A percentile compares a stretch with the other conserved stretches of the same genome.
Conservation (phyloP, 2,113 vertebrate genomes). For the Gymnobelideus leadbeateri region DNA sequence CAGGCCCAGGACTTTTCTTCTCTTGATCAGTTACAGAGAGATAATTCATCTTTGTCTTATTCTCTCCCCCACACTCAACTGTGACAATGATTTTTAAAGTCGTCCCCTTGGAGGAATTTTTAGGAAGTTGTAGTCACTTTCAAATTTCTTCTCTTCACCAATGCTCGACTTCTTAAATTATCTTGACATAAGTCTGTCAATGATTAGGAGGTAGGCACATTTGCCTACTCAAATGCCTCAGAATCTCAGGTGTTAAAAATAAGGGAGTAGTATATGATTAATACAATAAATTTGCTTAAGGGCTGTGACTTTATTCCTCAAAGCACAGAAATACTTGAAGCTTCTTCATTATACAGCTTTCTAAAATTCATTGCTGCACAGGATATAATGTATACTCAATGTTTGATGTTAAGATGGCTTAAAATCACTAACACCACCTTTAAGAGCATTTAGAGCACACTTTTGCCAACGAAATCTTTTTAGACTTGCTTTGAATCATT, state of each 20-base stretch:
- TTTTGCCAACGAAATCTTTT: conserved; percentile 2
- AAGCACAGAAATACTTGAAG: background rate
- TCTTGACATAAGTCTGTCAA: background rate
- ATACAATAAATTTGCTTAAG: background rate
- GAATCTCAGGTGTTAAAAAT: background rate
- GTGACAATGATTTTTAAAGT: background rate
- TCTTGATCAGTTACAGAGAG: background rate
- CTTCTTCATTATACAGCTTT: background rate
- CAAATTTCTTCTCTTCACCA: background rate
- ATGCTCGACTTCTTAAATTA: conserved; percentile 9
- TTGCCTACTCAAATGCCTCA: background rate
- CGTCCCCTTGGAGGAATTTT: background rate
- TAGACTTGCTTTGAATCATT: background rate
- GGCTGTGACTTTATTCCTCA: background rate
- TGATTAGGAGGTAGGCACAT: background rate
- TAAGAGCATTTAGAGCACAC: background rate
- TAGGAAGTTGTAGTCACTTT: conserved; percentile 1
- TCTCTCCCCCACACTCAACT: background rate
- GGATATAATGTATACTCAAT: background rate
- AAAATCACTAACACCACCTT: conserved; percentile 28
- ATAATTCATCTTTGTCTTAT: conserved; percentile 1
- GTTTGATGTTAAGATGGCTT: background rate
- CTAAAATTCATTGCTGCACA: background rate
- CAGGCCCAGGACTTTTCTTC: background rate
- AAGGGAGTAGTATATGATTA: background rate